Base-by-base conservation (phyloP, 2,797 vertebrate species). In the Chrysocyon brachyurus region DNA sequence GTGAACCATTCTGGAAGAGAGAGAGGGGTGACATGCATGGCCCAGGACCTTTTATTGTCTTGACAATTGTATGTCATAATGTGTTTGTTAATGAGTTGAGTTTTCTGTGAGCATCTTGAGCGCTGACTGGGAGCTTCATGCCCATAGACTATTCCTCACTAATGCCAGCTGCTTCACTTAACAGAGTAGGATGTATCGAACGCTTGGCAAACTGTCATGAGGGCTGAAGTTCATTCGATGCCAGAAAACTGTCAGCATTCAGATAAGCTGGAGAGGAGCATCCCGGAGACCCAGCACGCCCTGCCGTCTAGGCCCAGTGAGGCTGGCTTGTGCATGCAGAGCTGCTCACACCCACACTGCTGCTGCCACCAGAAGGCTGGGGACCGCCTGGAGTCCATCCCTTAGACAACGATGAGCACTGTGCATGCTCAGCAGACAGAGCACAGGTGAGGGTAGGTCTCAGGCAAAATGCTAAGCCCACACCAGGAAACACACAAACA, bases 361-460 rank as follows among this genome's bases (percentile, higher is more conserved):
- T 4, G 1, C 36, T 7, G 4, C 31, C 1, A 79, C 22, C 28
- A 4, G 14, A 46, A 40, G 3, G 21, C 2, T 21, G 36, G 49
- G 19, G 40, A 40, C 22, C 3, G 0, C 22, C 36, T 17, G 3
- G 1, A 0, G 3, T 9, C 31, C 63, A 3, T 19, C 52, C 8
- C 0, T 1, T 46, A 12, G 70, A 83, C 1, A 0, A 0, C 0
- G 22, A 28, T 2, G 31, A 24, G 12, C 28, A 70, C 3, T 2
- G 15, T 6, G 26, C 66, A 22, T 3, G 0, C 3, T 11, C 6
- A 0, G 1, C 0, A 1, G 7, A 0, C 5, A 24, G 26, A 46
- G 28, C 28, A 24, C 54, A 24, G 70, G 33, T 36, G 12, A 12
- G 24, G 70, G 33, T 1, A 26, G 64, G 61, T 26, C 54, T 84